A percentile compares a stretch with the other conserved stretches of the same genome.
Evolutionary conservation across 1,140 invertebrate species (phyloP).

Genomic region (Brachionus angularis): DNA sequence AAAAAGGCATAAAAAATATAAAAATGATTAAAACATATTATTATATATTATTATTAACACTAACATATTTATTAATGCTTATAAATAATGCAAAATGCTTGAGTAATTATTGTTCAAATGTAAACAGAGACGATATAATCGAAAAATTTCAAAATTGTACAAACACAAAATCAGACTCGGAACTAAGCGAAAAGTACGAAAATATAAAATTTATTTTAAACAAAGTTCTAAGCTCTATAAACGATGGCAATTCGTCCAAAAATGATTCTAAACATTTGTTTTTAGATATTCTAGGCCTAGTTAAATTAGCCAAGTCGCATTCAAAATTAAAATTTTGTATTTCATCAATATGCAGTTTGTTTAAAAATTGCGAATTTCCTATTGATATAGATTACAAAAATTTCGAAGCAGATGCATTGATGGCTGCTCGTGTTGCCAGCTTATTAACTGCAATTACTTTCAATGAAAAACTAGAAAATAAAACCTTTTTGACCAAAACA

Average conservation of each 20-base stretch:
- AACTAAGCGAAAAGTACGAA: not conserved
- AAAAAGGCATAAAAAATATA: too few relatives aligned
- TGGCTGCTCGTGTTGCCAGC: not conserved
- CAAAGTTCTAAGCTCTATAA: slow-evolving; percentile 4
- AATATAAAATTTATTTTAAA: not conserved
- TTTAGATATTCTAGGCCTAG: slow-evolving; percentile 9
- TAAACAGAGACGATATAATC: not conserved
- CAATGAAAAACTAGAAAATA: slow-evolving; percentile 35
- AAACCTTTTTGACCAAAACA: slow-evolving; percentile 4
- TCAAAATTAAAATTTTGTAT: slow-evolving; percentile 24
- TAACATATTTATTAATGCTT: not conserved
- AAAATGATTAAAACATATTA: too few relatives aligned
- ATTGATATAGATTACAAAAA: slow-evolving; percentile 24
- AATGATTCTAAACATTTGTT: slow-evolving; percentile 10
- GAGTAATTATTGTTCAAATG: not conserved
- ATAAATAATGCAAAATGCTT: not conserved
- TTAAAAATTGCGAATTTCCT: slow-evolving; percentile 42
- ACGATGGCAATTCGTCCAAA: not conserved
- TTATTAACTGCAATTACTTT: not conserved
- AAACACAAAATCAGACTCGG: not conserved
- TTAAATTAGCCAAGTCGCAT: slow-evolving; percentile 12
- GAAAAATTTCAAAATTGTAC: slow-evolving; percentile 6
- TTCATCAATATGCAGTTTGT: slow-evolving; percentile 13
- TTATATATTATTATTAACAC: too few relatives aligned
- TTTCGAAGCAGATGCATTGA: slow-evolving; percentile 8